Evolutionary conservation across 2,888 invertebrate species (phyloP), one percentile per base, ranked within the genome.

Genomic region (Limnephilus lunatus): DNA sequence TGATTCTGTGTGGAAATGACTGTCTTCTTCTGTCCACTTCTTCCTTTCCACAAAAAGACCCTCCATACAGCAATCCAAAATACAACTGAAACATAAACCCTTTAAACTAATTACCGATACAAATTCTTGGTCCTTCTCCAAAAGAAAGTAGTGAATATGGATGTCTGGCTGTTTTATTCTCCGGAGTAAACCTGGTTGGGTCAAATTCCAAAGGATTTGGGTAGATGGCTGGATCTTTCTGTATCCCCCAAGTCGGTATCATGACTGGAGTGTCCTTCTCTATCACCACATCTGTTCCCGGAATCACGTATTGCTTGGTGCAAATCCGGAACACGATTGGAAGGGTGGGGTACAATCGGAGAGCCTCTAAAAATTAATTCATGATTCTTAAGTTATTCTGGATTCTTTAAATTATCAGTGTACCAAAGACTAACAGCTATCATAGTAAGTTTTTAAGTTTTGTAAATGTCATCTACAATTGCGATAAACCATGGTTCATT

Each of bases 341-440:
- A 1, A 94, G 93, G 0, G 95, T 94, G 14, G 95, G 95, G 92
- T 95, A 95, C 85, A 94, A 94, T 31, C 95, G 93, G 30, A 95
- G 94, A 0, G 95, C 94, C 94, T 95, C 95, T 93, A 89, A 19
- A 92, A 90, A 85, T 9, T n/a, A 25, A 68, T 25, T 25, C 0
- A 68, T 11, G 25, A 9, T 68, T 68, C 11, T 68, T 68, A 25
- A n/a, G 25, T 9, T 25, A 68, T 68, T 68, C 19, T 3, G 25
- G 19, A 53, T 68, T 25, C 25, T 68, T 48, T 11, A 12, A 39
- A 44, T 44, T 44, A 44, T 44, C 39, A 39, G 3, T 44, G 12
- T 5, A 39, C 9, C 39, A 39, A 4, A 4, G 39, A 4, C 0
- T 1, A 9, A 39, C 39, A 11, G 39, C 39, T 39, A 44, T 44